These are phyloP conservation scores for Brachionus manjavacas DNA, from an alignment of 1,140 invertebrate genomes.

Conservation along the genomic window DNA sequence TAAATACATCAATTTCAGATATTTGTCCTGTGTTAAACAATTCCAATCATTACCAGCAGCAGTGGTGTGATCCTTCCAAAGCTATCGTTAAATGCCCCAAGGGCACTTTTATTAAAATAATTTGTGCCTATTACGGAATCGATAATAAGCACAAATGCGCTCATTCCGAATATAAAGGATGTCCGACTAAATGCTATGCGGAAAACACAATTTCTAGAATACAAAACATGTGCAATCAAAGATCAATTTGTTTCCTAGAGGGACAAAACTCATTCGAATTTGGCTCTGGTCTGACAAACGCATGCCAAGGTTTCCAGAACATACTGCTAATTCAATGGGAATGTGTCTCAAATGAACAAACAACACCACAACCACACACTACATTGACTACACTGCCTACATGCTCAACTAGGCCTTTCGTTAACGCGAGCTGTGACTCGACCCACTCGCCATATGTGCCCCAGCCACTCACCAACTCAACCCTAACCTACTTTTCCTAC, in stretches of 20 bases:
- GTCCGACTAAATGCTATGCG: background rate
- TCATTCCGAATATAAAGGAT: background rate
- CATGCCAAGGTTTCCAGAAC: constrained; percentile 14
- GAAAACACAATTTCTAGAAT: background rate
- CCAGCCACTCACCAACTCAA: background rate
- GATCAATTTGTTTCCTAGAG: constrained; percentile 2
- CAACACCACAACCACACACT: background rate
- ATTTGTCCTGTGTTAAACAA: background rate
- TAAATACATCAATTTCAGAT: background rate
- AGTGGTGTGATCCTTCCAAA: constrained; percentile 19
- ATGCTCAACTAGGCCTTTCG: background rate
- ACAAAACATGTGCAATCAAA: background rate
- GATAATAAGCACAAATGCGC: background rate
- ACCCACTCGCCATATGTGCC: background rate
- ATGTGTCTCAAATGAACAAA: background rate
- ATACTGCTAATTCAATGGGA: constrained; percentile 32
- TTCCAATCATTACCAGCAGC: background rate
- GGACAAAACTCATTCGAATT: background rate
- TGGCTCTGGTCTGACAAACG: background rate
- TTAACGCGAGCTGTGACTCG: background rate
- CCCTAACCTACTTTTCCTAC: background rate
- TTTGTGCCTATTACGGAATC: constrained; percentile 20
- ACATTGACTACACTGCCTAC: background rate
- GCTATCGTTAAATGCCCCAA: background rate
- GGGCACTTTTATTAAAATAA: background rate